A percentile compares a stretch with the other conserved stretches of the same genome.
Conservation (phyloP, 2,113 vertebrate genomes). For the Bettongia penicillata region DNA sequence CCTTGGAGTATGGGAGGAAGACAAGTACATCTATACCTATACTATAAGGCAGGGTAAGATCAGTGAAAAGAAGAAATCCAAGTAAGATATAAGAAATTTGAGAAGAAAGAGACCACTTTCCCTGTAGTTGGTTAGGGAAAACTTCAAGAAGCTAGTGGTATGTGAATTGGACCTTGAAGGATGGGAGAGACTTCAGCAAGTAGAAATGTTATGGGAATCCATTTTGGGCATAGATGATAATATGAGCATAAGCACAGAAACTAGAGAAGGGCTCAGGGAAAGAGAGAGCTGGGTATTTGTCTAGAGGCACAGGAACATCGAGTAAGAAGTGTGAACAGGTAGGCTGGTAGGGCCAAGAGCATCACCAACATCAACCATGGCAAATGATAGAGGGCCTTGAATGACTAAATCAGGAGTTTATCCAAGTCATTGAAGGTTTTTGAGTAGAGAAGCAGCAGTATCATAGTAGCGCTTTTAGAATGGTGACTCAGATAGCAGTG, state of each 20-base stretch:
- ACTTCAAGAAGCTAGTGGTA: not conserved
- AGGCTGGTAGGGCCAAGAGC: not conserved
- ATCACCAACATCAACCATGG: too few species aligned
- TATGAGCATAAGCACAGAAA: not conserved
- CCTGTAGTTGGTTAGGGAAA: not conserved
- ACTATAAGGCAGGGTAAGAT: not conserved
- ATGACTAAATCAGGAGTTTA: not conserved
- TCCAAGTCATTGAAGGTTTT: not conserved
- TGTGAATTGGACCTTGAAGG: not conserved
- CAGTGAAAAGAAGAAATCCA: not conserved
- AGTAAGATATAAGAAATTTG: not conserved
- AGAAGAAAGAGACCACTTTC: not conserved
- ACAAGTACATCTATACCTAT: not conserved
- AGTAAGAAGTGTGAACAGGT: not conserved
- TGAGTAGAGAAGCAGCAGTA: not conserved
- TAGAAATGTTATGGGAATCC: not conserved
- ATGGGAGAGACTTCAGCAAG: not conserved
- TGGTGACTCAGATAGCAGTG: not conserved
- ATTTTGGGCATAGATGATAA: not conserved
- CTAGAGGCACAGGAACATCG: not conserved
- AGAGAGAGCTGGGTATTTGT: not conserved
- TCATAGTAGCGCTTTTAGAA: not conserved
- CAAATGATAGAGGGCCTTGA: not conserved
- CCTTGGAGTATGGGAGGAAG: not conserved
- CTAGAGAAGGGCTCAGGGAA: not conserved